Evolutionary conservation across 2,797 vertebrate species (phyloP), one percentile per base, ranked within the genome.

Genomic region (Neostethus bicornis): DNA sequence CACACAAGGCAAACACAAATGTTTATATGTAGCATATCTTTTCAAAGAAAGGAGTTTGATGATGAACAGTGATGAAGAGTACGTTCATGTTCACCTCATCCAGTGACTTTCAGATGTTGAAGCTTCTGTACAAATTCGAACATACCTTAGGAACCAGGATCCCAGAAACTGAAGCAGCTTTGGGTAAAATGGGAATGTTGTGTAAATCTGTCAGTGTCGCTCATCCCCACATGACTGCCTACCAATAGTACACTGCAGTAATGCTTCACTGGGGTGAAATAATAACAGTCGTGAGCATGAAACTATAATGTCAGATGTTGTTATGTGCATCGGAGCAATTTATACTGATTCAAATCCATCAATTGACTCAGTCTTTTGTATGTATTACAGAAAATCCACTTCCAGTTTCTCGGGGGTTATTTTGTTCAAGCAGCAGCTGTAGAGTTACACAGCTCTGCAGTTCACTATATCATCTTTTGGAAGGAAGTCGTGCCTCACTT

Each of bases 131-230:
- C 80, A 73, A 47, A 77, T 69, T 49, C 51, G 68, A 81, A 86
- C 82, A 80, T 34, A 66, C 85, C 80, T 68, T 4, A 24, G 39
- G 62, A 82, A 56, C 62, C 52, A 51, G 3, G 14, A 46, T 51
- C 9, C 67, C 68, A 69, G 71, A 79, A 83, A 76, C 50, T 37
- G 46, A 44, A 79, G 74, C 14, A 24, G 77, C 84, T 79, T 70
- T 48, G 0, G 56, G 86, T 69, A 44, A 55, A 77, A 68, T 51
- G 41, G 17, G 25, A 61, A 53, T 45, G 69, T 64, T 52, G 17
- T 55, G 70, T 60, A 60, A 73, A 79, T 79, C 54, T 72, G 43
- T 9, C 61, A 37, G 55, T 14, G 29, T 50, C 26, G 34, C 42
- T 55, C 17, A 3, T 67, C 61, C 51, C 42, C 44, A 20, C 69